phyloP scores from a whole-genome alignment of 2,797 vertebrate species.

The Coracias cyanogaster region DNA sequence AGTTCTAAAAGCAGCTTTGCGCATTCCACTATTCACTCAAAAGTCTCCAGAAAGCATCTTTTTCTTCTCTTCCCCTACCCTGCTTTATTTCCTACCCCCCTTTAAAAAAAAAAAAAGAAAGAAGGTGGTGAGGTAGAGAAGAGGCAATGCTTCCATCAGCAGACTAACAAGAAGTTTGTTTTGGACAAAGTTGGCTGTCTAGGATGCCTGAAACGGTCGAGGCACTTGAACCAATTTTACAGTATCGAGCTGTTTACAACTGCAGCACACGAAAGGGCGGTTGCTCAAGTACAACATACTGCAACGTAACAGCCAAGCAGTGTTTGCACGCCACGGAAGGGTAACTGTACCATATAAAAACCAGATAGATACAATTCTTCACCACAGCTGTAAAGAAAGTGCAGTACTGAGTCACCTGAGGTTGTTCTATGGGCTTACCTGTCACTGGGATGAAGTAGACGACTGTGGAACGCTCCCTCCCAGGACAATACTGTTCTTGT shows the following conservation, averaged over 20 bases:
- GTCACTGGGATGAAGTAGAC: slow-evolving; percentile 68
- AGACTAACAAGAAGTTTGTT: neutral
- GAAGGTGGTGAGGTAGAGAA: neutral
- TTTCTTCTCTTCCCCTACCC: neutral
- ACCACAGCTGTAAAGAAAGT: neutral
- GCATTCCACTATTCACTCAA: neutral
- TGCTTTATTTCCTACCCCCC: rapidly evolving
- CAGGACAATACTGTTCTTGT: slow-evolving; percentile 90
- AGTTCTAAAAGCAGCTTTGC: neutral
- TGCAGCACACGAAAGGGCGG: neutral
- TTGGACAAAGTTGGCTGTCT: neutral
- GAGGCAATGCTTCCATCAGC: neutral
- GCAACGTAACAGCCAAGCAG: neutral
- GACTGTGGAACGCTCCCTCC: slow-evolving; percentile 72
- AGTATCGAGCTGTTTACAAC: neutral
- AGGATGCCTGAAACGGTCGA: neutral
- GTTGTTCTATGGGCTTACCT: neutral
- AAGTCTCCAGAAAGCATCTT: neutral
- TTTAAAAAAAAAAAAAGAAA: neutral
- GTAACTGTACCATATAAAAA: slow-evolving; percentile 6
- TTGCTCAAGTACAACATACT: neutral
- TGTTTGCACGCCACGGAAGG: slow-evolving; percentile 36
- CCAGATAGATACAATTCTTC: neutral
- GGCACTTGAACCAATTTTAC: neutral
- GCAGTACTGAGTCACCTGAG: neutral